Percentiles rank a stretch among this genome's conserved stretches.
phyloP scores from a whole-genome alignment of 2,797 vertebrate genomes.

The Nyctalus aviator region DNA sequence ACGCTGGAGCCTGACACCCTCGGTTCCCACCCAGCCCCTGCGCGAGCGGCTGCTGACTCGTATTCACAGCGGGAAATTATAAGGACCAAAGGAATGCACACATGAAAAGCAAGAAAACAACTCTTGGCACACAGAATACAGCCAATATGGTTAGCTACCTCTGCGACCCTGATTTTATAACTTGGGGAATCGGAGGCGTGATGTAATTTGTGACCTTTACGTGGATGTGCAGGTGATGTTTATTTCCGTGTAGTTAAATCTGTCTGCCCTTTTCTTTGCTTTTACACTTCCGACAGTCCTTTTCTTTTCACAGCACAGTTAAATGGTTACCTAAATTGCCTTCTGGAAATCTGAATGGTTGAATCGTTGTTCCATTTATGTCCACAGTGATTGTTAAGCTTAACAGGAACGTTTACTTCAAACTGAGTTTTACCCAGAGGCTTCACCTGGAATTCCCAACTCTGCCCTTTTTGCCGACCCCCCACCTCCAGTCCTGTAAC shows the following conservation, averaged over 20 bases:
- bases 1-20: neutral
- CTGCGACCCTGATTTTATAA: neutral
- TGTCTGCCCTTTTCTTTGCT: neutral
- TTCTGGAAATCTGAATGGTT: conserved; percentile 41
- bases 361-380: conserved; percentile 15
- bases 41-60: neutral
- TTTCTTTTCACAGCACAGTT: neutral
- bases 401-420: neutral
- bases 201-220: neutral
- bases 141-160: neutral
- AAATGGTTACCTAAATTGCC: neutral
- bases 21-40: neutral
- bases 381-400: neutral
- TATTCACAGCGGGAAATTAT: neutral
- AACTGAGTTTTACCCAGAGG: neutral
- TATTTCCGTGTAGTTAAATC: conserved; percentile 15
- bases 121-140: neutral
- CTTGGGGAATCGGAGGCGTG: neutral
- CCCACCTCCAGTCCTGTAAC: neutral
- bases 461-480: neutral
- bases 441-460: neutral
- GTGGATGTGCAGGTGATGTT: conserved; percentile 44
- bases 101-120: neutral
- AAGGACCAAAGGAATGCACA: neutral
- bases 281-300: neutral